Evolutionary conservation across 1,140 invertebrate genomes (phyloP).

Genomic region (Apis mellifera): DNA sequence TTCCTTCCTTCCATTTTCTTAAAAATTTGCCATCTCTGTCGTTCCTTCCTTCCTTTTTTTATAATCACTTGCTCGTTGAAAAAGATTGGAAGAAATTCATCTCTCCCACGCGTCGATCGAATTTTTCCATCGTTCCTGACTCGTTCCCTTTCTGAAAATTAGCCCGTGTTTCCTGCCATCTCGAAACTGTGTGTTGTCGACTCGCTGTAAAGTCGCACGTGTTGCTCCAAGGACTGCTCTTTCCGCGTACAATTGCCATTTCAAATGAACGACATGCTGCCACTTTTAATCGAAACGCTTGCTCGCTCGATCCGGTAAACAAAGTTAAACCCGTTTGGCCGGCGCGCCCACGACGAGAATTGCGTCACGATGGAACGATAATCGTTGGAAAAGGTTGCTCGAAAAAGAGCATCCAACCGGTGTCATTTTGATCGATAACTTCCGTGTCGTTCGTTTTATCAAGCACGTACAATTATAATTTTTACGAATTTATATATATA

Average conservation of each 20-base stretch:
- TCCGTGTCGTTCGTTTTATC: not conserved
- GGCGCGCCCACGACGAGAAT: constrained; percentile 23
- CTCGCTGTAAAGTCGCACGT: constrained; percentile 2
- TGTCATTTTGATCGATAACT: not conserved
- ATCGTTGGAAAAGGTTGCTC: not conserved
- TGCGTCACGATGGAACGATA: constrained; percentile 13
- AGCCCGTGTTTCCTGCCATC: not conserved
- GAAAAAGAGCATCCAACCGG: not conserved
- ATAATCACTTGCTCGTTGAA: too few relatives aligned
- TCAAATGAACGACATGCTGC: constrained; percentile 14
- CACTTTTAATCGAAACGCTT: constrained; percentile 20
- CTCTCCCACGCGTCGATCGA: too few relatives aligned
- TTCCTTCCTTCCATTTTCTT: too few relatives aligned
- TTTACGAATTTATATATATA: too few relatives aligned
- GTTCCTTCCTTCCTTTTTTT: too few relatives aligned
- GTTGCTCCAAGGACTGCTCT: constrained; percentile 23
- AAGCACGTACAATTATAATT: too few relatives aligned
- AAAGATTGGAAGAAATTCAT: too few relatives aligned
- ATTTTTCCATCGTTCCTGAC: too few relatives aligned
- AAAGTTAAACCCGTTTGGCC: constrained; percentile 28
- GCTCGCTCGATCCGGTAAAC: constrained; percentile 26
- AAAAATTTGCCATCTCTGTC: too few relatives aligned
- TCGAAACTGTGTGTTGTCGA: constrained; percentile 2
- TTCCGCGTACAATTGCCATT: constrained; percentile 26
- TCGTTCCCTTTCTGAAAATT: not conserved